Evolutionary conservation across 2,888 invertebrate genomes (phyloP).

Genomic region (Rhogogaster chlorosoma): DNA sequence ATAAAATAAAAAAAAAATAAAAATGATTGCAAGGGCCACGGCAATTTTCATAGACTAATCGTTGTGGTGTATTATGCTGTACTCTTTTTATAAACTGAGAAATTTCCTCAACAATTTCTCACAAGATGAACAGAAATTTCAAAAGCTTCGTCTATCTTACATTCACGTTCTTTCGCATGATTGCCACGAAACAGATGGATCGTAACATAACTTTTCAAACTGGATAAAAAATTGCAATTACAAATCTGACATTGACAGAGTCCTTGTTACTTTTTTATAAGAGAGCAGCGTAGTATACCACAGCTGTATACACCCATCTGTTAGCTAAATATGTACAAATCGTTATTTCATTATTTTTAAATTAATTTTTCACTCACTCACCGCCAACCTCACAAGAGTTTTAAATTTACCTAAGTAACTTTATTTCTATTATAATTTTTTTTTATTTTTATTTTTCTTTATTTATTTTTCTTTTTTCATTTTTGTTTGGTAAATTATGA

Average conservation of each 20-base stretch:
- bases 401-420: slow-evolving; percentile 33
- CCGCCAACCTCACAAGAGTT: slow-evolving; percentile 42
- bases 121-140: neutral
- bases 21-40: slow-evolving; percentile 53
- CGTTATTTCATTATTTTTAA: slow-evolving; percentile 39
- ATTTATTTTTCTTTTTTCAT: neutral
- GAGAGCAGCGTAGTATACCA: slow-evolving; percentile 8
- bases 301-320: slow-evolving; percentile 50
- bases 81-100: neutral
- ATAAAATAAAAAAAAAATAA: slow-evolving; percentile 38
- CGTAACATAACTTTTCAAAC: neutral
- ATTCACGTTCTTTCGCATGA: neutral
- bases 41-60: slow-evolving; percentile 50
- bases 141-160: neutral
- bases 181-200: neutral
- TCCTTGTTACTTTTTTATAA: neutral
- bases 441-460: neutral
- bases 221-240: neutral
- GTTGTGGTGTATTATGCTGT: slow-evolving; percentile 25
- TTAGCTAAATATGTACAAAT: slow-evolving; percentile 52
- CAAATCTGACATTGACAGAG: slow-evolving; percentile 19
- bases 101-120: neutral
- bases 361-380: slow-evolving; percentile 41
- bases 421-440: slow-evolving; percentile 29
- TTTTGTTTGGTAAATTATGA: slow-evolving; percentile 20